Percentiles rank a stretch among this genome's conserved stretches.
Evolutionary conservation across 2,113 vertebrate species (phyloP).

Genomic region (Salminus brasiliensis): DNA sequence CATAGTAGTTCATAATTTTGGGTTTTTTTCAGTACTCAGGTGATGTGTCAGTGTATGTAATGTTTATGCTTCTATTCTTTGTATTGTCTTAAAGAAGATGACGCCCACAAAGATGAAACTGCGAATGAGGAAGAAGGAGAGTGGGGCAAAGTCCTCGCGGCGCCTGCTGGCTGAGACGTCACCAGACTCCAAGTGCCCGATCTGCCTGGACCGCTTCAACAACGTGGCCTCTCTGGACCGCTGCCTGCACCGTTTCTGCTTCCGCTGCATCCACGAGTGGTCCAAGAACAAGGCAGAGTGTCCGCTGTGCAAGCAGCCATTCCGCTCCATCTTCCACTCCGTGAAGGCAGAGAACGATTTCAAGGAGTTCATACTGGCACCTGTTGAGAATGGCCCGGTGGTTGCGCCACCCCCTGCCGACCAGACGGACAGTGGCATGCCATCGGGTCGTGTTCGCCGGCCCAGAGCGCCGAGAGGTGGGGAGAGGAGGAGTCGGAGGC

Average conservation of each 20-base stretch:
- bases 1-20: too few species aligned
- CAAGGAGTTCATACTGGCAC: constrained; percentile 85
- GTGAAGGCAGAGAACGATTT: constrained; percentile 92
- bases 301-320: constrained; percentile 94
- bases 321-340: constrained; percentile 94
- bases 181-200: constrained; percentile 96
- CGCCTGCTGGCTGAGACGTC: constrained; percentile 75
- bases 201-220: constrained; percentile 93
- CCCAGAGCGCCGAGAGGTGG: background rate
- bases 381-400: constrained; percentile 64
- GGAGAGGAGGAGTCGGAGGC: constrained; percentile 66
- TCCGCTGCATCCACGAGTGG: constrained; percentile 95
- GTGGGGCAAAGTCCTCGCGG: constrained; percentile 65
- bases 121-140: constrained; percentile 69
- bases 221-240: constrained; percentile 90
- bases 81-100: constrained; percentile 74
- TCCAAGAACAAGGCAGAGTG: constrained; percentile 98
- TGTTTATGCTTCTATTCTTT: background rate
- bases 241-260: constrained; percentile 95
- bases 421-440: constrained; percentile 78
- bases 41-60: too few species aligned
- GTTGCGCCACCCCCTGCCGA: constrained; percentile 75
- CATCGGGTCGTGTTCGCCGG: constrained; percentile 57
- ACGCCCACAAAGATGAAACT: constrained; percentile 78
- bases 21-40: too few species aligned